Evolutionary conservation across 2,113 vertebrate species (phyloP).

Genomic region (Ictidomys tridecemlineatus): DNA sequence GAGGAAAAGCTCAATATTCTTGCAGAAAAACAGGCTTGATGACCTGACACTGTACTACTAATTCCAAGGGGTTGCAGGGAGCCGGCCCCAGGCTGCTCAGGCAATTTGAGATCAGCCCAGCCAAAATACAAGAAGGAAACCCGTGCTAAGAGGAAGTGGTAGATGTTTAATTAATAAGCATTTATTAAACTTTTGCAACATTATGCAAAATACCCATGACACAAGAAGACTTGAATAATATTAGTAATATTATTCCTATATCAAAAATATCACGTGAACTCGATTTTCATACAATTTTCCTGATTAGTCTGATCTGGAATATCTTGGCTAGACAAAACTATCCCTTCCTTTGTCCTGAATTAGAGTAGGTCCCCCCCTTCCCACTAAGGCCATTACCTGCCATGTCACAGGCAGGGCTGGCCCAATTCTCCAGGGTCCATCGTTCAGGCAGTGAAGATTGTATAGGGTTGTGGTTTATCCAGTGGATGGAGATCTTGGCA

Average conservation of each 20-base stretch:
- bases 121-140: neutral
- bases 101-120: neutral
- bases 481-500: neutral
- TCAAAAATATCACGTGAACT: neutral
- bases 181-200: neutral
- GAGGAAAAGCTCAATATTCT: neutral
- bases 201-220: neutral
- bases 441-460: neutral
- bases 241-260: conserved; percentile 20
- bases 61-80: neutral
- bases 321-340: neutral
- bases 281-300: conserved; percentile 10
- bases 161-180: neutral
- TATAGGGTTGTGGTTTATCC: neutral
- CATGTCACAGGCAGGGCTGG: neutral
- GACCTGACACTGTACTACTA: neutral
- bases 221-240: neutral
- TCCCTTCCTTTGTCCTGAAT: neutral
- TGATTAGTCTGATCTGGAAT: neutral
- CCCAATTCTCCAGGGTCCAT: neutral
- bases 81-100: neutral
- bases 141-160: neutral
- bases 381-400: neutral
- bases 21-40: neutral
- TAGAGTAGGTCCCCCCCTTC: neutral